Evolutionary conservation across 2,113 vertebrate species (phyloP).

Genomic region (Varanus komodoensis): DNA sequence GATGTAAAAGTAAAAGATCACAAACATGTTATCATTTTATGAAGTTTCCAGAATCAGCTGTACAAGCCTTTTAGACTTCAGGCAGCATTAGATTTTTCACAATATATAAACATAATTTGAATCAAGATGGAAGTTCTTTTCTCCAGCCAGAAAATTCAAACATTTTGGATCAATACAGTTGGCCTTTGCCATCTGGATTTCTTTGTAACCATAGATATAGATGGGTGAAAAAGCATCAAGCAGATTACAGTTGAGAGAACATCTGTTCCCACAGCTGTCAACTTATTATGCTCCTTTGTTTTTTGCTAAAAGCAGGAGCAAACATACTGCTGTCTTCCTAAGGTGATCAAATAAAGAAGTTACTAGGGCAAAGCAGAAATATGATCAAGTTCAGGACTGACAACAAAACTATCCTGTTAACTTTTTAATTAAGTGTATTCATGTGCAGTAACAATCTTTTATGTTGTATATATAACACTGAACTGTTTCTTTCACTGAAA

Average conservation of each 20-base stretch:
- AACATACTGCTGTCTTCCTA: background rate
- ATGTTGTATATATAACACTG: background rate
- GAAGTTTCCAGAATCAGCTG: background rate
- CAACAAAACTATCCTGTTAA: background rate
- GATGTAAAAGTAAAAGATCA: background rate
- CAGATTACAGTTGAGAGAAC: slow-evolving; percentile 29
- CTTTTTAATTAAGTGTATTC: background rate
- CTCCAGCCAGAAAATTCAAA: background rate
- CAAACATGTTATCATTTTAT: background rate
- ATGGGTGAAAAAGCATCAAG: slow-evolving; percentile 6
- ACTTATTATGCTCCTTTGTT: background rate
- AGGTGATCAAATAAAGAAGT: background rate
- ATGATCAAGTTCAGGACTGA: background rate
- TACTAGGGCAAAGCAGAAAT: background rate
- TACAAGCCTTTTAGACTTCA: background rate
- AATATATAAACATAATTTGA: background rate
- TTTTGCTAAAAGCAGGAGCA: slow-evolving; percentile 9
- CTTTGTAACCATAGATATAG: slow-evolving; percentile 28
- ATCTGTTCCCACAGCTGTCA: slow-evolving; percentile 28
- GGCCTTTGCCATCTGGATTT: slow-evolving; percentile 28
- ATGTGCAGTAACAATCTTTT: background rate
- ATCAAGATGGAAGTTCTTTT: background rate
- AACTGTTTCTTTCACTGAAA: background rate
- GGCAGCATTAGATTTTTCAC: background rate
- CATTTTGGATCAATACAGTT: slow-evolving; percentile 22